phyloP scores from a whole-genome alignment of 2,888 invertebrate genomes.

The Drosophila robusta region DNA sequence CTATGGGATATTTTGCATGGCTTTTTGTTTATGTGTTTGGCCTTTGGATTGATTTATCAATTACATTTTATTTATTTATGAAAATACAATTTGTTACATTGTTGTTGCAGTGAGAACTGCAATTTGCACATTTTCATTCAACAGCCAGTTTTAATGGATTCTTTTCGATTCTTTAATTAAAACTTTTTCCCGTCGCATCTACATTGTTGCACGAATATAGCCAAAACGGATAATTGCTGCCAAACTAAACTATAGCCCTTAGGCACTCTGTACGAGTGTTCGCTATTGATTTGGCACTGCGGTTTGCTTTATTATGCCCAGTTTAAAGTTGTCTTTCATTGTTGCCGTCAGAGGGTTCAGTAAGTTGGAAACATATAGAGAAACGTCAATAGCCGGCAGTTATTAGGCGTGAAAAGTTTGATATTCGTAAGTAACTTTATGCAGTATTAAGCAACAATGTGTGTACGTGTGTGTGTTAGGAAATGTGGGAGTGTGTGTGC shows the following conservation, averaged over 20 bases:
- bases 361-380: constrained; percentile 22
- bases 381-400: constrained; percentile 62
- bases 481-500: constrained; percentile 19
- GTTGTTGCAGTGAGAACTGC: not conserved
- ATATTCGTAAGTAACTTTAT: constrained; percentile 44
- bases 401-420: constrained; percentile 64
- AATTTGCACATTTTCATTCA: not conserved
- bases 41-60: not conserved
- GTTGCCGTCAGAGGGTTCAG: constrained; percentile 11
- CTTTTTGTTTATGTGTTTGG: not conserved
- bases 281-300: constrained; percentile 19
- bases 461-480: not conserved
- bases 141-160: not conserved
- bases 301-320: constrained; percentile 27
- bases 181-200: not conserved
- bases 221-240: not conserved
- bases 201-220: not conserved
- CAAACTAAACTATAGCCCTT: not conserved
- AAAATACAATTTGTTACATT: not conserved
- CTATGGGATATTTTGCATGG: not conserved
- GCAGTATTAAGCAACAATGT: constrained; percentile 35
- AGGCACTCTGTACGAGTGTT: not conserved
- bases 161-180: not conserved
- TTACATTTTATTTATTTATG: not conserved
- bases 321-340: constrained; percentile 33